Percentiles rank a stretch among this genome's conserved stretches.
Evolutionary conservation across 2,797 vertebrate genomes (phyloP).

Genomic region (Florisuga fusca): DNA sequence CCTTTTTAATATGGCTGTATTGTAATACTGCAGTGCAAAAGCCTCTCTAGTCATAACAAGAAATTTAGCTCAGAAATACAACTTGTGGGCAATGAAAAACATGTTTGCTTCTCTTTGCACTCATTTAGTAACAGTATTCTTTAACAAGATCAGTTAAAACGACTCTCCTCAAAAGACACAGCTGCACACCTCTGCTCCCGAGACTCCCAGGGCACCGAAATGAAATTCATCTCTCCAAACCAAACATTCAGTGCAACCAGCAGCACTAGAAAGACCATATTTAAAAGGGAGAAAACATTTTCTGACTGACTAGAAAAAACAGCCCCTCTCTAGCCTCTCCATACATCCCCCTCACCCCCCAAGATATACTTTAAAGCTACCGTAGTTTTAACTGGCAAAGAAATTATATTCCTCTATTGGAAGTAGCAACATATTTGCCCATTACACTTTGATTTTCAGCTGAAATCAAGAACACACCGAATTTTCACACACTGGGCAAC

Average conservation of each 20-base stretch:
- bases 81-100: slow-evolving; percentile 69
- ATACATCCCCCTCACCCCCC: no score
- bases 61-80: slow-evolving; percentile 63
- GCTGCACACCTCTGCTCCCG: slow-evolving; percentile 17
- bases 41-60: slow-evolving; percentile 60
- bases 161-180: slow-evolving; percentile 27
- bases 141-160: slow-evolving; percentile 54
- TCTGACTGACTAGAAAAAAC: background rate
- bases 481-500: background rate
- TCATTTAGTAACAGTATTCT: slow-evolving; percentile 64
- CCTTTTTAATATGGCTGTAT: slow-evolving; percentile 85
- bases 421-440: background rate
- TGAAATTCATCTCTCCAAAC: slow-evolving; percentile 52
- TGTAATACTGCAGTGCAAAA: slow-evolving; percentile 80
- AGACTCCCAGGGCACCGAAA: slow-evolving; percentile 29
- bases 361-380: background rate
- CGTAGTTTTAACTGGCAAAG: background rate
- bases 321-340: background rate
- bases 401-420: background rate
- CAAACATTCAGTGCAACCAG: slow-evolving; percentile 29
- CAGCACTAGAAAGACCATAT: slow-evolving; percentile 5
- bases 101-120: slow-evolving; percentile 43
- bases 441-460: background rate
- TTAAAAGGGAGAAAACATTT: background rate
- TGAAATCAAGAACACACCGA: background rate